A percentile compares a stretch with the other conserved stretches of the same genome.
Evolutionary conservation across 2,113 vertebrate species (phyloP).

Genomic region (Sclerurus mexicanus): DNA sequence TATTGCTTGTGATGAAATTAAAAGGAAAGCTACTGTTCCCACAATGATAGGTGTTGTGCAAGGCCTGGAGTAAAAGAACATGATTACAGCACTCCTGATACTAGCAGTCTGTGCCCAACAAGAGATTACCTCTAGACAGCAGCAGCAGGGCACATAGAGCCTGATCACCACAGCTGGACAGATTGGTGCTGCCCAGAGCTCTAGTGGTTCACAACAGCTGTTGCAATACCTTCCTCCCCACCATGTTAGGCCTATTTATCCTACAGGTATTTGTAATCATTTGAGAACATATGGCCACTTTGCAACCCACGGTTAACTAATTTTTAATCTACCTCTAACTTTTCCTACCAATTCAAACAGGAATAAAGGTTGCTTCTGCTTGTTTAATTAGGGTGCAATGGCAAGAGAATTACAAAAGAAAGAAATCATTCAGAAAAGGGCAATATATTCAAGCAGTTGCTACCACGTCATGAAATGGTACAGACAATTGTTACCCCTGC

Average conservation of each 20-base stretch:
- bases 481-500: rapidly evolving
- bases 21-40: neutral
- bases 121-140: neutral
- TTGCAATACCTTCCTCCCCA: neutral
- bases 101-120: rapidly evolving
- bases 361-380: neutral
- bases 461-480: neutral
- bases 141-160: neutral
- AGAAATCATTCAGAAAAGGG: neutral
- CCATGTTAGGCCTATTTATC: rapidly evolving
- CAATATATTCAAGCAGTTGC: neutral
- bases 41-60: neutral
- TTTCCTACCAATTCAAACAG: neutral
- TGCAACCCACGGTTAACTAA: neutral
- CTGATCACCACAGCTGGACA: neutral
- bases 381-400: neutral
- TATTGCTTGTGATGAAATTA: neutral
- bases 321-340: neutral
- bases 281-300: neutral
- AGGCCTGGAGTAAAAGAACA: neutral
- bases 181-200: neutral
- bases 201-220: rapidly evolving
- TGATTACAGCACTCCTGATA: neutral
- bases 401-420: neutral
- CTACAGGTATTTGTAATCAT: neutral